phyloP scores from a whole-genome alignment of 2,888 invertebrate genomes.

The Stenodema calcarata region DNA sequence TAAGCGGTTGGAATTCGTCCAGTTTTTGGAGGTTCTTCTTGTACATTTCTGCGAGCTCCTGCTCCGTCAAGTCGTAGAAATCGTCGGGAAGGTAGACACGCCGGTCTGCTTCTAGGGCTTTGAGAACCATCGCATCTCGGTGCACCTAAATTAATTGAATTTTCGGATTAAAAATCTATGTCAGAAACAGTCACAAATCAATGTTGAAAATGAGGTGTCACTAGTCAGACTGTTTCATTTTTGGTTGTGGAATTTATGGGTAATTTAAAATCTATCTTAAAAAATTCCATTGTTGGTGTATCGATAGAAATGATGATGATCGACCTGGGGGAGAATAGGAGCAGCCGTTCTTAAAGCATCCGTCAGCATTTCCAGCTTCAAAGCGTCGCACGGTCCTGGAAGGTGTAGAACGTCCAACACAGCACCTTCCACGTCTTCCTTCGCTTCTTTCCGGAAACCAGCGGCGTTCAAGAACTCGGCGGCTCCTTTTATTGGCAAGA shows the following conservation, averaged over 20 bases:
- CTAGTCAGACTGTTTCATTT: too few relatives aligned
- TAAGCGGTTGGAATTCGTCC: constrained; percentile 80
- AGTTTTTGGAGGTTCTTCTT: constrained; percentile 74
- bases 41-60: constrained; percentile 85
- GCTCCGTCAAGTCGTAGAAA: constrained; percentile 81
- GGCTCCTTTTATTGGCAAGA: constrained; percentile 79
- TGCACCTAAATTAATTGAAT: constrained; percentile 73
- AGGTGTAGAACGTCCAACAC: constrained; percentile 70
- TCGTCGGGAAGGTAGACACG: constrained; percentile 78
- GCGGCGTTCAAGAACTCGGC: constrained; percentile 81
- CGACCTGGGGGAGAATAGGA: constrained; percentile 74
- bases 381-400: constrained; percentile 67
- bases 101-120: constrained; percentile 75
- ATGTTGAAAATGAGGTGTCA: too few relatives aligned
- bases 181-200: too few relatives aligned
- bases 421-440: constrained; percentile 65
- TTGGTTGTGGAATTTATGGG: too few relatives aligned
- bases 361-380: constrained; percentile 68
- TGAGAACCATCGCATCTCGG: constrained; percentile 78
- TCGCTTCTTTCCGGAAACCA: constrained; percentile 74
- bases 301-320: too few relatives aligned
- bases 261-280: too few relatives aligned
- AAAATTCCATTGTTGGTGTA: too few relatives aligned
- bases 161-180: too few relatives aligned
- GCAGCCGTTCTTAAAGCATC: constrained; percentile 82